Percentiles rank a stretch among this genome's conserved stretches.
These are phyloP conservation scores for Baccha elongata DNA, from an alignment of 2,888 invertebrate species.

Conservation along the genomic window DNA sequence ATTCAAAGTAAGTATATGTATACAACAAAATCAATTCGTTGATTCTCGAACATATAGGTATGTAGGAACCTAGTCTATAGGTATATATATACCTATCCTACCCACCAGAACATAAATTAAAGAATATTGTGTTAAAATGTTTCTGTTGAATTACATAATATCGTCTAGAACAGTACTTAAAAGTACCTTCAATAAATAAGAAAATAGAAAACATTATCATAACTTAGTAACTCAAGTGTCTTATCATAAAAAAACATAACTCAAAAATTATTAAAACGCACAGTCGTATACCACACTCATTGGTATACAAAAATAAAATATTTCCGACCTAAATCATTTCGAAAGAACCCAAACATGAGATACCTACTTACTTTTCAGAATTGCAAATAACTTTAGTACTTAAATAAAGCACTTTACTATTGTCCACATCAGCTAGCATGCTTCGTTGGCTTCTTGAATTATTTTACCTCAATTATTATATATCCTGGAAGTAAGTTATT, in stretches of 20 bases:
- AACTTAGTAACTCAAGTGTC: neutral
- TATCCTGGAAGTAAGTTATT: neutral
- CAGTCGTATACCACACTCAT: neutral
- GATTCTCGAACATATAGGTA: no score
- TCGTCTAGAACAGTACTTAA: no score
- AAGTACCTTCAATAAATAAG: neutral
- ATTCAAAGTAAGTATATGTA: no score
- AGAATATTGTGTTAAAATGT: no score
- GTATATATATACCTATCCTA: no score
- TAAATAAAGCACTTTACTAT: neutral
- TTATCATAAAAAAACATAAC: neutral
- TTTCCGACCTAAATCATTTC: neutral
- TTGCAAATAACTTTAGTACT: constrained; percentile 2
- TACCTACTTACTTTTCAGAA: neutral
- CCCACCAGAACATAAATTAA: no score
- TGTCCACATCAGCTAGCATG: neutral
- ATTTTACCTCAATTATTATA: neutral
- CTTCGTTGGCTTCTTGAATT: neutral
- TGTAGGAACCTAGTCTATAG: no score
- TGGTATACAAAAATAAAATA: neutral
- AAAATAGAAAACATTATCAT: neutral
- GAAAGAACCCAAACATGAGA: neutral
- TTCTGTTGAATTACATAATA: no score
- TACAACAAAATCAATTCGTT: no score
- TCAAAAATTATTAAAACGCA: neutral